A percentile compares a stretch with the other conserved stretches of the same genome.
These are phyloP conservation scores for Lepus oiostolus DNA, from an alignment of 2,797 vertebrate genomes.

Conservation along the genomic window DNA sequence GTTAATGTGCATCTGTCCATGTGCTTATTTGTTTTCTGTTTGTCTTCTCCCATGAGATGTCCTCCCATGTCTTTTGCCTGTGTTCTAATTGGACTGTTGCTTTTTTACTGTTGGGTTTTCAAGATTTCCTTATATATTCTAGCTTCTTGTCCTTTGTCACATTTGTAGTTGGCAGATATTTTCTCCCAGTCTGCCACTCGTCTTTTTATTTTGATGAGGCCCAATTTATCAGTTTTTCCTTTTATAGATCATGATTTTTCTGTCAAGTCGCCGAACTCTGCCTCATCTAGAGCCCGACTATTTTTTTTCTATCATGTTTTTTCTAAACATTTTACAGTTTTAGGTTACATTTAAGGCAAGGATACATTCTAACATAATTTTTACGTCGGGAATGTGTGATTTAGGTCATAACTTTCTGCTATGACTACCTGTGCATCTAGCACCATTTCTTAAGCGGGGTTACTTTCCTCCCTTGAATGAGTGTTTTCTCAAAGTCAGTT, in stretches of 20 bases:
- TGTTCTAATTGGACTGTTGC: constrained; percentile 13
- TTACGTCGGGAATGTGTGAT: background rate
- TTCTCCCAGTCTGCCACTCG: background rate
- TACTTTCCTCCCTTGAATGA: background rate
- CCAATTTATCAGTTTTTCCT: constrained; percentile 1
- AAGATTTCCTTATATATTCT: background rate
- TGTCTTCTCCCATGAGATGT: background rate
- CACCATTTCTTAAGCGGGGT: background rate
- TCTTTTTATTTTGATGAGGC: constrained; percentile 32
- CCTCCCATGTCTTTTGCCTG: background rate
- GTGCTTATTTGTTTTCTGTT: background rate
- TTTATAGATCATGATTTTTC: constrained; percentile 1
- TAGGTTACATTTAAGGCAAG: constrained; percentile 19
- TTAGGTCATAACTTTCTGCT: background rate
- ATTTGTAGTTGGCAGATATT: background rate
- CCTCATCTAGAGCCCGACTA: background rate
- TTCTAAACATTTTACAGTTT: background rate
- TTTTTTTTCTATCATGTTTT: background rate
- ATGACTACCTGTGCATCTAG: background rate
- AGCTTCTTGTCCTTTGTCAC: background rate
- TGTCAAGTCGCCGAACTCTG: constrained; percentile 27
- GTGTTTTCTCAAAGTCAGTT: background rate
- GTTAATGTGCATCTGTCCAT: background rate
- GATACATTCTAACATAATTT: constrained; percentile 38
- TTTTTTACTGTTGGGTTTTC: constrained; percentile 45